These are phyloP conservation scores for Strongylocentrotus purpuratus DNA, from an alignment of 35 echinoderm and acorn worm genomes.

Conservation along the genomic window DNA sequence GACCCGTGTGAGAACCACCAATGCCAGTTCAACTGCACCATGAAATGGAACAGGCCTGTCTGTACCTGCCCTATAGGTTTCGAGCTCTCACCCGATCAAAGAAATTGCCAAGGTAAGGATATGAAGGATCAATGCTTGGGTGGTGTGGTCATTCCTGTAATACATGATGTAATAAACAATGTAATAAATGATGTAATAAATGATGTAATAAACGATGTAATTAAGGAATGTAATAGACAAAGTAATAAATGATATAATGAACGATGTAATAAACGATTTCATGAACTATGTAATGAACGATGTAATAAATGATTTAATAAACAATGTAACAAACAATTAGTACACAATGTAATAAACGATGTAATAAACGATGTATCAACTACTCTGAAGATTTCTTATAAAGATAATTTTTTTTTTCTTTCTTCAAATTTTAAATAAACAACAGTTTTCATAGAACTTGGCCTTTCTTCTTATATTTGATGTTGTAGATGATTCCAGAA, in stretches of 20 bases:
- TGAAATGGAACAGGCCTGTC: neutral
- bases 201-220: too few relatives aligned
- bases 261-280: too few relatives aligned
- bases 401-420: neutral
- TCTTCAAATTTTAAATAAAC: neutral
- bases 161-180: too few relatives aligned
- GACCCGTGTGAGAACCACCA: conserved; percentile 45
- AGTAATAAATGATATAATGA: too few relatives aligned
- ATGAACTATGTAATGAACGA: too few relatives aligned
- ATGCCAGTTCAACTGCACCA: conserved; percentile 65
- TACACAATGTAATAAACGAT: too few relatives aligned
- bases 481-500: neutral
- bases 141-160: neutral
- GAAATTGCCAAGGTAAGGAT: conserved; percentile 41
- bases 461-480: neutral
- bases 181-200: too few relatives aligned
- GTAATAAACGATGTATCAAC: too few relatives aligned
- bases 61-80: conserved; percentile 54
- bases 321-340: too few relatives aligned
- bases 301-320: too few relatives aligned
- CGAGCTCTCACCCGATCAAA: conserved; percentile 33
- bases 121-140: too few relatives aligned
- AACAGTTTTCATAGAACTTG: neutral
- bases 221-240: too few relatives aligned
- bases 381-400: neutral